Base-by-base conservation (phyloP, 2,888 invertebrate genomes). In the Teleogryllus oceanicus region DNA sequence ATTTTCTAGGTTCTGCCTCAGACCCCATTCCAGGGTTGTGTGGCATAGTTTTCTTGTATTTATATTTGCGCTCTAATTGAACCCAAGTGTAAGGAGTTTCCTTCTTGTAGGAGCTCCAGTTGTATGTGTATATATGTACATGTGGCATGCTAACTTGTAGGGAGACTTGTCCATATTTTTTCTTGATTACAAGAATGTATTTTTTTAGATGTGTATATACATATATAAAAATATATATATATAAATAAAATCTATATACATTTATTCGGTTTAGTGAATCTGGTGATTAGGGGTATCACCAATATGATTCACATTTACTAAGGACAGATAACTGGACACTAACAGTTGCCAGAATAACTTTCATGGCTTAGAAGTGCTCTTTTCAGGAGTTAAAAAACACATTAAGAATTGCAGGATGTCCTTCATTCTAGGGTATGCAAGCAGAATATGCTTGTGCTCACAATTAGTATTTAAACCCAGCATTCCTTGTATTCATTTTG, bases 161-260 rank as follows among this genome's bases (percentile, higher is more conserved):
- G 80, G 80, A 82, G 78, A 80, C 74, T 77, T 81, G 82, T 81
- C 81, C 80, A 80, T 82, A 80, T 81, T 81, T 81, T 81, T 78
- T 81, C 81, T 82, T 81, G 80, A 82, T 81, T 80, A 81, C 78
- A 78, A 82, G 80, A 81, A 79, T 81, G 81, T 82, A 81, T 82
- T 81, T 82, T 82, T 81, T 83, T 82, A 82, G 82, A 80, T 82
- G 81, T 82, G 80, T 82, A 82, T 74, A 78, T 82, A 82, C 77
- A 80, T 80, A 82, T 74, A 80, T 78, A 78, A 77, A 81, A 49
- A 80, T 62, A 79, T 50, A 80, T 80, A 75, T 80, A 78, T 80
- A 78, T 80, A 79, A 76, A 80, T 79, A 77, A 77, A 80, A 77
- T 76, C 79, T 74, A 78, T 79, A 78, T 77, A 13, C 12, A n/a